Evolutionary conservation across 2,113 vertebrate species (phyloP).

Genomic region (Sceloporus tristichus): DNA sequence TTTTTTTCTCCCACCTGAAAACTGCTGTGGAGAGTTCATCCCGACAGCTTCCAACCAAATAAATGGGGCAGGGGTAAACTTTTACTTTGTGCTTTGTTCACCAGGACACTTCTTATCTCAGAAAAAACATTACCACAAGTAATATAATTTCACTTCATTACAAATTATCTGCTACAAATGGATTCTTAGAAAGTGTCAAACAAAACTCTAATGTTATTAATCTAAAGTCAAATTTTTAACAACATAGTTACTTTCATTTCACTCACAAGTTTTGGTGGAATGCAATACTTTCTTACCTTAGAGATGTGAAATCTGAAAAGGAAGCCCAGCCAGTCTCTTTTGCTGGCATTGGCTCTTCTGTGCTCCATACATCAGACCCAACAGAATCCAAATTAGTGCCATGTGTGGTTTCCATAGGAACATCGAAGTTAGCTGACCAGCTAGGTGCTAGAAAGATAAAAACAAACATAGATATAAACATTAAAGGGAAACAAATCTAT

Average conservation of each 20-base stretch:
- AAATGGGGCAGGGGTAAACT: background rate
- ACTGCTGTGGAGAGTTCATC: background rate
- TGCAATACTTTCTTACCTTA: conserved; percentile 79
- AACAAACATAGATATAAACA: too few species aligned
- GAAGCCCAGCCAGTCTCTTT: conserved; percentile 93
- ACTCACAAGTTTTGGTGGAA: background rate
- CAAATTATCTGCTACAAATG: background rate
- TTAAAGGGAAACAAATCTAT: background rate
- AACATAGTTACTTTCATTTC: background rate
- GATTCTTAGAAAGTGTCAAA: background rate
- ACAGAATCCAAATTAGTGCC: conserved; percentile 79
- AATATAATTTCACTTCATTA: background rate
- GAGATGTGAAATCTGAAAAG: conserved; percentile 89
- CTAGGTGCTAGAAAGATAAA: conserved; percentile 81
- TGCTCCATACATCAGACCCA: conserved; percentile 88
- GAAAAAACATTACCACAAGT: background rate
- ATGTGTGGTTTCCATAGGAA: conserved; percentile 94
- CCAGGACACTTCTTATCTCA: too few species aligned
- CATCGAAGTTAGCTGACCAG: conserved; percentile 96
- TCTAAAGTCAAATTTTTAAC: background rate
- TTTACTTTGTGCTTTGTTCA: background rate
- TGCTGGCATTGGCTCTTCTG: conserved; percentile 77
- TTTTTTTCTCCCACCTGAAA: background rate
- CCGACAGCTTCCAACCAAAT: background rate
- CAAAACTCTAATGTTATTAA: background rate